Conservation (phyloP, 2,888 invertebrate species). For the Xestia xanthographa region DNA sequence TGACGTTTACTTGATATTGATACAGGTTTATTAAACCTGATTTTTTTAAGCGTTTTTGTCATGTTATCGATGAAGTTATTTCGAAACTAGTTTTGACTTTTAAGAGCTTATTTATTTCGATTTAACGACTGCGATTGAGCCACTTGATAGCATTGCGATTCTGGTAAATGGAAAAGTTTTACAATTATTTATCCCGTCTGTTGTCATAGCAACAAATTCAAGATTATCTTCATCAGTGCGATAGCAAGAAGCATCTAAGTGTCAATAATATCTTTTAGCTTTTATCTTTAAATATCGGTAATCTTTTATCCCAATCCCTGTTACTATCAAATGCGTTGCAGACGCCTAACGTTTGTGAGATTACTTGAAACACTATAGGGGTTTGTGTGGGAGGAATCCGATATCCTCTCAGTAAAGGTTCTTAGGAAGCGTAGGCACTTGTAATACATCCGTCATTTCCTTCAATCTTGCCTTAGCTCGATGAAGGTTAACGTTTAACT, state of each 20-base stretch:
- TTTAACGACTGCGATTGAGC: slow-evolving; percentile 31
- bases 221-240: slow-evolving; percentile 20
- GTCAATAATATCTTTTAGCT: slow-evolving; percentile 11
- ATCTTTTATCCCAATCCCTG: slow-evolving; percentile 23
- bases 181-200: slow-evolving; percentile 16
- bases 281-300: slow-evolving; percentile 13
- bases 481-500: slow-evolving; percentile 12
- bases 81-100: slow-evolving; percentile 48
- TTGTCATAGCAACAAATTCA: slow-evolving; percentile 22
- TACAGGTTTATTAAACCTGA: slow-evolving; percentile 34
- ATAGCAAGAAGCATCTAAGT: slow-evolving; percentile 8
- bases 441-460: slow-evolving; percentile 32
- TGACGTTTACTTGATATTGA: slow-evolving; percentile 20
- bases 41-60: slow-evolving; percentile 33
- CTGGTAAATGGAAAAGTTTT: slow-evolving; percentile 18
- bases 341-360: slow-evolving; percentile 9
- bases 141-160: slow-evolving; percentile 28
- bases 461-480: slow-evolving; percentile 15
- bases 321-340: slow-evolving; percentile 25
- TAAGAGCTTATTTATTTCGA: slow-evolving; percentile 36
- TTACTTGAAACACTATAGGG: slow-evolving; percentile 26
- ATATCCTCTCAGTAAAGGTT: slow-evolving; percentile 27
- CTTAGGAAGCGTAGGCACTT: slow-evolving; percentile 16
- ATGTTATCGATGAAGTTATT: slow-evolving; percentile 47
- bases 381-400: slow-evolving; percentile 37